Conservation (phyloP, 2,888 invertebrate species). For the Ganaspis brasiliensis region DNA sequence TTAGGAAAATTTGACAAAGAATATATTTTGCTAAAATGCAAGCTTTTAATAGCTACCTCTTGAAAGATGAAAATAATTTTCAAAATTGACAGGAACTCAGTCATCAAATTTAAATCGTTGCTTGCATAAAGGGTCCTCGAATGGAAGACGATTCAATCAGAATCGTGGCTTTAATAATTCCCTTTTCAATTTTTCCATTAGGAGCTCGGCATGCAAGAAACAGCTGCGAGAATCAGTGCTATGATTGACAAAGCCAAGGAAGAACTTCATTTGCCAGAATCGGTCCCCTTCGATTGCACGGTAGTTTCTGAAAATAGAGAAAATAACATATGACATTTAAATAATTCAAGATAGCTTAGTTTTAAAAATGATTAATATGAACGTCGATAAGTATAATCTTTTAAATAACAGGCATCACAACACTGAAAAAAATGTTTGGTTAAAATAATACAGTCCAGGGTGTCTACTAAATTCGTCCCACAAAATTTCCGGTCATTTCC, state of each 20-base stretch:
- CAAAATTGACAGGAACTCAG: background rate
- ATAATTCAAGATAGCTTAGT: too few species aligned
- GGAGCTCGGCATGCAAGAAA: conserved; percentile 90
- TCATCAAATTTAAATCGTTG: conserved; percentile 2
- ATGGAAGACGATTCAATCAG: conserved; percentile 17
- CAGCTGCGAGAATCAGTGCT: conserved; percentile 86
- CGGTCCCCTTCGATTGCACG: conserved; percentile 85
- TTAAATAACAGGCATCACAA: too few species aligned
- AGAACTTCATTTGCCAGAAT: conserved; percentile 83
- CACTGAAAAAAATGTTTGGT: too few species aligned
- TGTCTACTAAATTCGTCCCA: too few species aligned
- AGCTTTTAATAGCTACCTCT: background rate
- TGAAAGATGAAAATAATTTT: conserved; percentile 2
- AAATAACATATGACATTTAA: too few species aligned
- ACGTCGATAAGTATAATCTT: too few species aligned
- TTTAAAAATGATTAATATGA: too few species aligned
- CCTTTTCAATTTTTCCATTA: conserved; percentile 66
- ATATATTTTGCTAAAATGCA: background rate
- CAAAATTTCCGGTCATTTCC: too few species aligned
- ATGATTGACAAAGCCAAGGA: conserved; percentile 88
- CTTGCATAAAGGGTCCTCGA: conserved; percentile 17
- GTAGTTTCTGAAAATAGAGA: conserved; percentile 81
- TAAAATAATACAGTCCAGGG: too few species aligned
- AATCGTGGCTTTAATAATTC: conserved; percentile 9
- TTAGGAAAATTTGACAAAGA: background rate